Evolutionary conservation across 2,797 vertebrate genomes (phyloP), one percentile per base, ranked within the genome.

Genomic region (Esox masquinongy): DNA sequence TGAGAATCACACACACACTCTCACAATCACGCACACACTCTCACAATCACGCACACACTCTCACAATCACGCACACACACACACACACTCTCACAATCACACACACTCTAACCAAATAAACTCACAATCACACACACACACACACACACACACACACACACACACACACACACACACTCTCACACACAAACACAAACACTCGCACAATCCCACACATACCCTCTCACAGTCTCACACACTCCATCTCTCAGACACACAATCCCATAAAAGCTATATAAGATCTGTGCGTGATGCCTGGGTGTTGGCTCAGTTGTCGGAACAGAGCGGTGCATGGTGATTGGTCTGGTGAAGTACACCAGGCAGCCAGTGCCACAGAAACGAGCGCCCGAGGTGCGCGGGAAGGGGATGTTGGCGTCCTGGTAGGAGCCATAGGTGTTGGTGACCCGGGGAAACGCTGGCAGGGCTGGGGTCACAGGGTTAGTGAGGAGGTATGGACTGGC

Each of bases 341-440:
- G 97, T 51, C 98, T 93, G 0, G 96, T 99, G 90, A 99, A 99
- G 85, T 99, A 98, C 11, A 99, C 97, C 85, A 99, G 89, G 77
- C 96, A 99, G 56, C 97, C 97, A 90, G 92, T 96, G 77, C 97
- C 97, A 74, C 97, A 99, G 89, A 99, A 99, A 69, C 98, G 96
- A 47, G 97, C 98, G 31, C 98, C 98, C 0, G 97, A 99, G 1
- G 98, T 99, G 14, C 98, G 95, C 31, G 98, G 98, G 81, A 99
- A 99, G 0, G 98, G 98, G 87, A 99, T 97, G 86, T 99, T 99
- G 17, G 98, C 96, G 39, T 99, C 98, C 92, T 94, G 98, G 80
- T 99, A 99, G 8, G 97, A 99, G 14, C 98, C 98, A 1, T 99
- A 99, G 0, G 97, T 96, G 75, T 98, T 98, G 87, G 94, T 95